Base-by-base conservation (phyloP, 2,797 vertebrate genomes). In the Hippopotamyrus pictus region DNA sequence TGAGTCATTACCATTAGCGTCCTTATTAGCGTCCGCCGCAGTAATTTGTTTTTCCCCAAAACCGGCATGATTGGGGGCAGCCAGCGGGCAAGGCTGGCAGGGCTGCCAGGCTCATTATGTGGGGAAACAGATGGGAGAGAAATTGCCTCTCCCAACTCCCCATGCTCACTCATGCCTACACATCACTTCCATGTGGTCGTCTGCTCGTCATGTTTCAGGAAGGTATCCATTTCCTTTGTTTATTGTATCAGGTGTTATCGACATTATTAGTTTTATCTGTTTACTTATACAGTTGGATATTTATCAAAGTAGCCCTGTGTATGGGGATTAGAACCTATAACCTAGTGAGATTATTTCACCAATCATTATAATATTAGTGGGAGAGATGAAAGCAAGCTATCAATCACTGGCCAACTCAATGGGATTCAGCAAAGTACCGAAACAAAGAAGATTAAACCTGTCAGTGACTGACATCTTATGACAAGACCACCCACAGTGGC, bases 41-140 rank as follows among this genome's bases (percentile, higher is more conserved):
- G 83, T 50, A 85, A 85, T 84, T 83, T 76, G 54, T 59, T 83
- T 89, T 59, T 22, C 53, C 53, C 88, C 53, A 59, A 82, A 85
- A 62, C 3, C 9, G 37, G 19, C 12, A 37, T 83, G 51, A 46
- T 48, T 84, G 88, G 53, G 88, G 73, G 50, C 51, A 51, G n/a
- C 88, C 73, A 83, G 50, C 88, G 54, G 88, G 33, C 83, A 50
- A 12, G 53, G 88, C 44, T 89, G 53, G 37, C 22, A 33, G 88
- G 46, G 37, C 79, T 79, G 88, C 76, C 44, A 53, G 73, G 53
- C 73, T 84, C 88, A 89, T 83, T 89, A 89, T 57, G 76, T 59
- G 51, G 51, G 54, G 88, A 62, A 84, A 53, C 88, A 89, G 76
- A 89, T 89, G 88, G 88, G 79, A 59, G 53, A 84, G 51, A 48